phyloP scores from a whole-genome alignment of 2,797 vertebrate species.

The Anas acuta region DNA sequence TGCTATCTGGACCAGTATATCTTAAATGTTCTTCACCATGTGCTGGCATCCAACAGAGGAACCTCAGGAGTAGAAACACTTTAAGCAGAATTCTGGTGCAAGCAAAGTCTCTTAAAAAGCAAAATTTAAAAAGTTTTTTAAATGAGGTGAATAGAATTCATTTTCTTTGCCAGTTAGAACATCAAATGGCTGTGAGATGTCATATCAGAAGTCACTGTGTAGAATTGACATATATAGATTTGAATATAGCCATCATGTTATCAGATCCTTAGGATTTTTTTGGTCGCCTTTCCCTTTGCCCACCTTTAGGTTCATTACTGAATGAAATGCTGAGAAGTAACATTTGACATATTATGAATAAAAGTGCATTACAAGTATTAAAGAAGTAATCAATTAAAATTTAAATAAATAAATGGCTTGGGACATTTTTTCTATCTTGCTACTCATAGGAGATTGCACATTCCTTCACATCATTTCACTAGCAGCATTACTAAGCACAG shows the following conservation, averaged over 20 bases:
- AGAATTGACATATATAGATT: background rate
- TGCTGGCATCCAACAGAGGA: background rate
- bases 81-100: background rate
- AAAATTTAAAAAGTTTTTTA: background rate
- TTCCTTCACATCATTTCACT: background rate
- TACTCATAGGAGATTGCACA: background rate
- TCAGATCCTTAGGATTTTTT: background rate
- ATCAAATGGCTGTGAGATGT: background rate
- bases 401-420: background rate
- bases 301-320: background rate
- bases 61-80: background rate
- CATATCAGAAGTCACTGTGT: background rate
- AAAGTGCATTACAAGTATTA: background rate
- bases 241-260: background rate
- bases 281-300: background rate
- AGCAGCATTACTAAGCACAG: background rate
- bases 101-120: background rate
- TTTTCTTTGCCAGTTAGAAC: background rate
- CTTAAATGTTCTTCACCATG: background rate
- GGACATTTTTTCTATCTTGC: background rate
- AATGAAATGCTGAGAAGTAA: background rate
- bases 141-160: background rate
- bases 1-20: background rate
- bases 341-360: accelerated
- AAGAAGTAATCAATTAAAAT: background rate